These are phyloP conservation scores for Trichogramma dendrolimi DNA, from an alignment of 2,888 invertebrate species.

Conservation along the genomic window DNA sequence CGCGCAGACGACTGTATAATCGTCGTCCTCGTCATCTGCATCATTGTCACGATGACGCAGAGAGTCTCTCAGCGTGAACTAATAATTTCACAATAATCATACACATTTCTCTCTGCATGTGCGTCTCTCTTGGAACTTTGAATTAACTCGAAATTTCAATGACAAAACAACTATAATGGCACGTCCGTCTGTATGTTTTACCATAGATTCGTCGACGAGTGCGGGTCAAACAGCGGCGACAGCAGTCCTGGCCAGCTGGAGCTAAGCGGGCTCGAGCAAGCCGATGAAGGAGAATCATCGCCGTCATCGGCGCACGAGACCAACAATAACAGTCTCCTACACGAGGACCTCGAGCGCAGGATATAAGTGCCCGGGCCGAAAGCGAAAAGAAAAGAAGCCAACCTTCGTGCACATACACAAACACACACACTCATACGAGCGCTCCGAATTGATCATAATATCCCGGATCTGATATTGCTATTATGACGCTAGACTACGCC, in stretches of 20 bases:
- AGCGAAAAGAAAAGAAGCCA: not conserved
- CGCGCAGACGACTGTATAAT: too few relatives aligned
- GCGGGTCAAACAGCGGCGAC: conserved; percentile 50
- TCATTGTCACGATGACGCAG: too few relatives aligned
- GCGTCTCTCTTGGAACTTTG: too few relatives aligned
- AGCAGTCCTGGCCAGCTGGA: conserved; percentile 49
- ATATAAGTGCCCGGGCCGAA: conserved; percentile 36
- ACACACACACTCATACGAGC: not conserved
- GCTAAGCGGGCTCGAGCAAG: conserved; percentile 48
- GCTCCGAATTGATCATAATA: too few relatives aligned
- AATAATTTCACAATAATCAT: too few relatives aligned
- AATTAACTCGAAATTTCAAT: too few relatives aligned
- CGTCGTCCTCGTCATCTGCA: too few relatives aligned
- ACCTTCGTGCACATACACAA: not conserved
- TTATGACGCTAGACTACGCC: too few relatives aligned
- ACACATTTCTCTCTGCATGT: too few relatives aligned
- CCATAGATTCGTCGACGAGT: conserved; percentile 49
- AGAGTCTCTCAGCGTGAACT: too few relatives aligned
- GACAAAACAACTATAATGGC: not conserved
- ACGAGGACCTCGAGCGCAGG: conserved; percentile 56
- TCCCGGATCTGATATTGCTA: too few relatives aligned
- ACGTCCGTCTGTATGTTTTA: not conserved
- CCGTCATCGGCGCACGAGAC: conserved; percentile 51
- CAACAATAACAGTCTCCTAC: conserved; percentile 58
- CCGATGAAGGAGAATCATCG: conserved; percentile 43